Percentiles rank a stretch among this genome's conserved stretches.
Evolutionary conservation across 1,140 invertebrate species (phyloP).

Genomic region (Temnothorax nylanderi): DNA sequence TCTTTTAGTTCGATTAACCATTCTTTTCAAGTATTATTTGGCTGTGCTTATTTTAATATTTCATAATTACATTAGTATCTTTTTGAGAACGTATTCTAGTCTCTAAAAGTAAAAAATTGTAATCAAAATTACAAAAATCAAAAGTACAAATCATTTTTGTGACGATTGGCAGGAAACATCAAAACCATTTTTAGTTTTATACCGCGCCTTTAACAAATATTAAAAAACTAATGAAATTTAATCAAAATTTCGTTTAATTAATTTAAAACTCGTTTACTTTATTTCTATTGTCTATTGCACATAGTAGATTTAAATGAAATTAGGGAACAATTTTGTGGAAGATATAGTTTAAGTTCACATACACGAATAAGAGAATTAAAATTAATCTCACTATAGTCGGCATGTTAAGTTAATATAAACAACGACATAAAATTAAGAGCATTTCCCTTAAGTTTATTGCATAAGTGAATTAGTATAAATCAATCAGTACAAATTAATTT

Average conservation of each 20-base stretch:
- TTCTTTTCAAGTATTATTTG: slow-evolving; percentile 62
- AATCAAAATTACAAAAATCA: too few species aligned
- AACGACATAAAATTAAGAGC: not conserved
- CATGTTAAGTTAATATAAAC: not conserved
- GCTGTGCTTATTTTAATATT: slow-evolving; percentile 72
- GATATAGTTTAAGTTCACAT: not conserved
- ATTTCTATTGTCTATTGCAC: not conserved
- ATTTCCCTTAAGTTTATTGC: not conserved
- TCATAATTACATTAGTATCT: slow-evolving; percentile 57
- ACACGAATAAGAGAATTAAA: not conserved
- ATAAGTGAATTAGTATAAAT: not conserved
- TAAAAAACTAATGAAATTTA: slow-evolving; percentile 55
- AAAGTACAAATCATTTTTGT: too few species aligned
- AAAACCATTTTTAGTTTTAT: slow-evolving; percentile 59
- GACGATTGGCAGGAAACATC: slow-evolving; percentile 10
- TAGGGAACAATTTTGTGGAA: not conserved
- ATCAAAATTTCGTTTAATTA: slow-evolving; percentile 22
- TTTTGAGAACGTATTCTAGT: slow-evolving; percentile 15
- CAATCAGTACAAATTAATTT: not conserved
- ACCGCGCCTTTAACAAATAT: not conserved
- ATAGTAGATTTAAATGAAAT: not conserved
- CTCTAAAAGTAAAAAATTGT: not conserved
- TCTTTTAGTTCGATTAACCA: not conserved
- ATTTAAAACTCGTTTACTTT: not conserved
- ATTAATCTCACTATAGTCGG: slow-evolving; percentile 37